phyloP scores from a whole-genome alignment of 2,888 invertebrate species.

The Mesorhabditis belari region DNA sequence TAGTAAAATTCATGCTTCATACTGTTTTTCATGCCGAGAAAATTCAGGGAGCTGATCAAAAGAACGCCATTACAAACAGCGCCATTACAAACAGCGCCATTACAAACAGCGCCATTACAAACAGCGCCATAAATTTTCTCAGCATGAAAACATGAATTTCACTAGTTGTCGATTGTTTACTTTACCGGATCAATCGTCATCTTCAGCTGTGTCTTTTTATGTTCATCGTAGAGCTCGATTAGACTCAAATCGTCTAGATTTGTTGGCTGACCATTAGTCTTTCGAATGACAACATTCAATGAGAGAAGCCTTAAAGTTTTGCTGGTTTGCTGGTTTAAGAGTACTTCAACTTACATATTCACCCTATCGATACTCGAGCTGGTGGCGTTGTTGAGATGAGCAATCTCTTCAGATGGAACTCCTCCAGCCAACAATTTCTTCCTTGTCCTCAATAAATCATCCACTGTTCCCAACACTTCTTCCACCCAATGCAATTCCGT shows the following conservation, averaged over 20 bases:
- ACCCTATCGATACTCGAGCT: slow-evolving; percentile 24
- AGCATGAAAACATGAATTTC: no score
- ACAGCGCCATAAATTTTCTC: no score
- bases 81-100: no score
- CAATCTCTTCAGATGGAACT: slow-evolving; percentile 28
- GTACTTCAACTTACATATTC: slow-evolving; percentile 10
- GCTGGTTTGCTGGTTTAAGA: neutral
- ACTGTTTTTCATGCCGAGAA: no score
- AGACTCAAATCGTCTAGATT: slow-evolving; percentile 23
- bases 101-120: no score
- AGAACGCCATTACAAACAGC: no score
- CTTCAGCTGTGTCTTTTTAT: slow-evolving; percentile 16
- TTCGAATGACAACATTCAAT: slow-evolving; percentile 23
- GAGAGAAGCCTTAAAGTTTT: slow-evolving; percentile 12
- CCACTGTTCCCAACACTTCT: slow-evolving; percentile 7
- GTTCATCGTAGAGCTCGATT: slow-evolving; percentile 27
- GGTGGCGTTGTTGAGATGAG: slow-evolving; percentile 13
- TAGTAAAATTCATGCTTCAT: no score
- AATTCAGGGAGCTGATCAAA: no score
- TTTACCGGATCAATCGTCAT: slow-evolving; percentile 8
- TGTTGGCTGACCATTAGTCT: slow-evolving; percentile 18
- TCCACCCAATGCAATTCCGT: slow-evolving; percentile 5
- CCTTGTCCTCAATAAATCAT: slow-evolving; percentile 5
- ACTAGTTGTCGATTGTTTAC: neutral
- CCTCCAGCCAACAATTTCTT: slow-evolving; percentile 16